A percentile compares a stretch with the other conserved stretches of the same genome.
Conservation (phyloP, 2,113 vertebrate species). For the human region DNA sequence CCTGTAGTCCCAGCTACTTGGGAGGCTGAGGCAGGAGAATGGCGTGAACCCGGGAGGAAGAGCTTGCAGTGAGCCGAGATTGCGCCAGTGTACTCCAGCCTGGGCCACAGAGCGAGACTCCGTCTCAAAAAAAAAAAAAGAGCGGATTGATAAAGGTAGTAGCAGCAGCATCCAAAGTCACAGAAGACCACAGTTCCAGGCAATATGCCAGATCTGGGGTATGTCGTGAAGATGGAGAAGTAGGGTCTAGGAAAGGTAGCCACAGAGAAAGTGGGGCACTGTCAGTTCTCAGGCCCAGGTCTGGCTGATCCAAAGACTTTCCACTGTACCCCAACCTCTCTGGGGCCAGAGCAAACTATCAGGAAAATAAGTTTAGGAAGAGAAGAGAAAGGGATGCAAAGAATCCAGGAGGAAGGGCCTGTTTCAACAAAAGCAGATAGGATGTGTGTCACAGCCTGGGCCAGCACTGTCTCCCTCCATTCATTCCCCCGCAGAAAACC, state of each 20-base stretch:
- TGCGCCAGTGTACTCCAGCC: too few relatives aligned
- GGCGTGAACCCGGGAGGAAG: too few relatives aligned
- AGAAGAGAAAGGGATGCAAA: not conserved
- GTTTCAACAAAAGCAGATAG: not conserved
- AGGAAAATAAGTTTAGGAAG: not conserved
- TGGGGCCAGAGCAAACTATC: not conserved
- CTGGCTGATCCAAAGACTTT: not conserved
- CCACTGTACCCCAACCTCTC: not conserved
- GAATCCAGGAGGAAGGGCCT: not conserved
- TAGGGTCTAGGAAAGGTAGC: not conserved
- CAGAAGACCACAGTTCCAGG: not conserved
- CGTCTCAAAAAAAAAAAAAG: too few relatives aligned
- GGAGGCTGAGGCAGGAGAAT: too few relatives aligned
- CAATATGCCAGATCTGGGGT: not conserved
- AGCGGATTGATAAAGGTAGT: not conserved
- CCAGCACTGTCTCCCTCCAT: not conserved
- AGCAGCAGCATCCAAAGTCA: not conserved
- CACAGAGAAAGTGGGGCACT: not conserved
- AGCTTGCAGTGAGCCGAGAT: too few relatives aligned
- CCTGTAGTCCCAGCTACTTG: too few relatives aligned
- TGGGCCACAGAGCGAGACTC: too few relatives aligned
- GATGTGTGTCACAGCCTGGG: accelerated
- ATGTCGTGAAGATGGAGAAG: not conserved
- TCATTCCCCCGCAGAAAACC: not conserved
- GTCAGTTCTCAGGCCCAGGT: not conserved